Base-by-base conservation (phyloP, 2,888 invertebrate species). In the Cephonodes hylas region DNA sequence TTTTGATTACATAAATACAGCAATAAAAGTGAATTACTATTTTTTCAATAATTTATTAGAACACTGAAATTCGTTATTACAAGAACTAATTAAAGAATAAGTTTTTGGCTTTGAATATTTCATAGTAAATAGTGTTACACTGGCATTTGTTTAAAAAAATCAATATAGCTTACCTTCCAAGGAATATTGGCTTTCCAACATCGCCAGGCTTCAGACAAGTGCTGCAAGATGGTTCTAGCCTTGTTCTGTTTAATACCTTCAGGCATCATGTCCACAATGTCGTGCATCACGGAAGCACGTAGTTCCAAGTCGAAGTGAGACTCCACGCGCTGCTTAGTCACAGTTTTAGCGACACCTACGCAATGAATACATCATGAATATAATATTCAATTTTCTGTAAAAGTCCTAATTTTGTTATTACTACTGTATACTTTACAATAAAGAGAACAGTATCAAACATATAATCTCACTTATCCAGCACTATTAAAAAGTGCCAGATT, bases 221-320 rank as follows among this genome's bases (percentile, higher is more conserved):
- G 99, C 83, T 99, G 99, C 74, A 99, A 93, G 75, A 99, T 99
- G 2, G 99, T 99, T 72, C 99, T 94, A 0, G 99, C 99, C 87
- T 99, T 99, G 91, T 99, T 99, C 89, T 99, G 99, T 83, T 99
- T 99, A 84, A 99, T 99, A 69, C 99, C 99, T 88, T 99, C 99
- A 0, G 99, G 99, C 99, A 99, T 99, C 99, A 99, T 99, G 81
- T 99, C 99, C n/a, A 99, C 96, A 70, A 99, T 99, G 82, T 99
- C 99, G 91, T 96, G 96, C 97, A 97, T 96, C 1, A 97, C 99
- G 0, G 99, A 99, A 15, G 99, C 99, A 72, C 99, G 95, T 80
- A 99, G 92, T 87, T 99, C 99, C 72, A 99, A 93, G 94, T 99
- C 99, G 90, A 99, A 99, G 93, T 99, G 99, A 48, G 99, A 99